Conservation (phyloP, 2,888 invertebrate genomes). For the Cryptocheilus praepositus region DNA sequence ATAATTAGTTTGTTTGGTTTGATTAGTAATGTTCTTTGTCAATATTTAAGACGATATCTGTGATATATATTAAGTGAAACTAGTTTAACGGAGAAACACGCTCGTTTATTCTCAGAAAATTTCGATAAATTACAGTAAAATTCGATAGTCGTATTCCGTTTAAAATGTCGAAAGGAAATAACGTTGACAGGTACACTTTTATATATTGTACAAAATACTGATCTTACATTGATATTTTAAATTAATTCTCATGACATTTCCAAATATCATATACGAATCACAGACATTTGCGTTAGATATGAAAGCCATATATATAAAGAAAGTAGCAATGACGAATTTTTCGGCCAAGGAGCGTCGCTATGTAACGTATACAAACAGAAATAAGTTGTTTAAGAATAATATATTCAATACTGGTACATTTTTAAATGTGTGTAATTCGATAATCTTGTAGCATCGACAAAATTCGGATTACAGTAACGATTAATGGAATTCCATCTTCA, state of each 20-base stretch:
- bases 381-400: not conserved
- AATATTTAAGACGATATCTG: not conserved
- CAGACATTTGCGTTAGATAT: conserved; percentile 1
- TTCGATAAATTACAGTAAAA: not conserved
- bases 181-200: conserved; percentile 34
- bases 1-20: no score
- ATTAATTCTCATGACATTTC: conserved; percentile 14
- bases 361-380: not conserved
- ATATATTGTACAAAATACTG: conserved; percentile 35
- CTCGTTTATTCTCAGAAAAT: conserved; percentile 1
- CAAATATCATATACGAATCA: conserved; percentile 10
- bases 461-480: no score
- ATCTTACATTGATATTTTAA: conserved; percentile 24
- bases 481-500: no score
- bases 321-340: conserved; percentile 6
- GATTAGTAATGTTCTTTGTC: not conserved
- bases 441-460: not conserved
- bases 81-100: not conserved
- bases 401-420: conserved; percentile 8
- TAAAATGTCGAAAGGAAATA: conserved; percentile 22
- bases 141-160: conserved; percentile 1
- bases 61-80: not conserved
- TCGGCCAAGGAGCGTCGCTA: not conserved
- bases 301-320: conserved; percentile 1
- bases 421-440: not conserved